Conservation (phyloP, 2,797 vertebrate genomes). For the Urosaurus nigricauda region DNA sequence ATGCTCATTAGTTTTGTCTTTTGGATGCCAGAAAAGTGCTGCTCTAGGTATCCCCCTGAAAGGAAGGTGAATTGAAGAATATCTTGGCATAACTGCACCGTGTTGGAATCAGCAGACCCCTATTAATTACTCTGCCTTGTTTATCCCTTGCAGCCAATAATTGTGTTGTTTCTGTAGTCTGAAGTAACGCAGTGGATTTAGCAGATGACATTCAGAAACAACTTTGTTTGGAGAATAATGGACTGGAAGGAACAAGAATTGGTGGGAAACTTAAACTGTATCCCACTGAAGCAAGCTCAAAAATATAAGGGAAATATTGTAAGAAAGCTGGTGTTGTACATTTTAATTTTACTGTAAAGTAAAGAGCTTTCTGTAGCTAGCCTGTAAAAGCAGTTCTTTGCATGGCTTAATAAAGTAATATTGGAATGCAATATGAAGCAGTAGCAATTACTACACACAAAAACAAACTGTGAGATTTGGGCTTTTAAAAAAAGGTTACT, state of each 20-base stretch:
- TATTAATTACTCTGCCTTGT: conserved; percentile 36
- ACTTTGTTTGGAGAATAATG: neutral
- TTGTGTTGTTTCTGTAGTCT: conserved; percentile 19
- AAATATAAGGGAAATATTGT: neutral
- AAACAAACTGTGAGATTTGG: neutral
- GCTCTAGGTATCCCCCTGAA: neutral
- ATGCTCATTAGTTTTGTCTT: neutral
- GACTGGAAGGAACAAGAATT: conserved; percentile 15
- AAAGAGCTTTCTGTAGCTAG: too few species aligned
- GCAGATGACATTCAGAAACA: conserved; percentile 5
- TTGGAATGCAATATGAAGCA: neutral
- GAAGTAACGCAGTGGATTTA: conserved; percentile 26
- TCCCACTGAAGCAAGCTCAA: neutral
- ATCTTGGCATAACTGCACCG: neutral
- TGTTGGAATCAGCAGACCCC: conserved; percentile 43
- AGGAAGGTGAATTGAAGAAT: conserved; percentile 50
- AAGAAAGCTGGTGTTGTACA: neutral
- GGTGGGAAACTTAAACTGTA: neutral
- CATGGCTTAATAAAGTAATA: neutral
- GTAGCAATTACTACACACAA: neutral
- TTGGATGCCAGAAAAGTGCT: conserved; percentile 14
- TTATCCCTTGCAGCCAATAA: conserved; percentile 31
- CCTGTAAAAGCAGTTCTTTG: neutral
- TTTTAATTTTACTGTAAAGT: neutral
- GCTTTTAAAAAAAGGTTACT: neutral